Evolutionary conservation across 2,113 vertebrate genomes (phyloP).

Genomic region (Indicator indicator): DNA sequence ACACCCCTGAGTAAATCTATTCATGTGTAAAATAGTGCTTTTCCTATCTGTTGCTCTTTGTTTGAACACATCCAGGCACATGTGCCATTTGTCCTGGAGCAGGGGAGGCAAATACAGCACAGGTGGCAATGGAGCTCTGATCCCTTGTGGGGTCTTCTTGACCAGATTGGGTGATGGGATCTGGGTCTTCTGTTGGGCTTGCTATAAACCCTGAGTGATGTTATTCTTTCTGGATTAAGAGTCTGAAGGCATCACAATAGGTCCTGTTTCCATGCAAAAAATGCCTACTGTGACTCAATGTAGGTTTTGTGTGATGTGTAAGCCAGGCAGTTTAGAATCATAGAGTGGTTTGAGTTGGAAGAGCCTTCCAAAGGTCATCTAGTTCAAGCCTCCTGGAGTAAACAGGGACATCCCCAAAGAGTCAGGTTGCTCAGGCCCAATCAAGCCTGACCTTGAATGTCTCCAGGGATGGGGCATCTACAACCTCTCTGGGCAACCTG

Average conservation of each 20-base stretch:
- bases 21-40: neutral
- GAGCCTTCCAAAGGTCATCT: too few relatives aligned
- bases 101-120: rapidly evolving
- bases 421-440: too few relatives aligned
- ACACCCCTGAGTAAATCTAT: neutral
- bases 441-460: too few relatives aligned
- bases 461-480: too few relatives aligned
- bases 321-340: neutral
- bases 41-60: neutral
- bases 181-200: neutral
- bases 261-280: neutral
- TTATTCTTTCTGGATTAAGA: neutral
- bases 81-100: neutral
- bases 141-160: rapidly evolving
- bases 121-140: neutral
- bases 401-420: too few relatives aligned
- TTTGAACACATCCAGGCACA: neutral
- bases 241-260: neutral
- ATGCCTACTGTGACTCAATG: neutral
- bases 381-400: too few relatives aligned
- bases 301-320: neutral
- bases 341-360: too few relatives aligned
- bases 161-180: neutral
- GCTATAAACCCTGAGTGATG: rapidly evolving
- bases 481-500: too few relatives aligned